Conservation (phyloP, 2,113 vertebrate genomes). For the Corydoras maculifer region DNA sequence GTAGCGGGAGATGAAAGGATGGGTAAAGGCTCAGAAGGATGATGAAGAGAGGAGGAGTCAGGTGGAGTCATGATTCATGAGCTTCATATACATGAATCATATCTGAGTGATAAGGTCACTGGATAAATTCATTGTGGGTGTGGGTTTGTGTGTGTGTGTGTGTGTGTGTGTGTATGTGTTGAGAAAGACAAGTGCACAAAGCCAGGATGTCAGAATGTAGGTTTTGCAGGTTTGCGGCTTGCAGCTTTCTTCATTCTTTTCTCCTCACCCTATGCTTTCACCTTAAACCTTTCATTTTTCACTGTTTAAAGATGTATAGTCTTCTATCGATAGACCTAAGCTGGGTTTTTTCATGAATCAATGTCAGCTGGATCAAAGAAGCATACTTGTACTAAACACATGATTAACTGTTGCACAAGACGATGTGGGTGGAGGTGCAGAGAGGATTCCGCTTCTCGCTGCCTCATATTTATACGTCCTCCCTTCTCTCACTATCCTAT, state of each 20-base stretch:
- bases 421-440: not conserved
- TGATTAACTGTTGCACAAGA: slow-evolving; percentile 16
- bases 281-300: not conserved
- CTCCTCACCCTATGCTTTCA: not conserved
- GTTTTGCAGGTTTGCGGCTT: not conserved
- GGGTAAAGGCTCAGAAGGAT: slow-evolving; percentile 1
- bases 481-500: not conserved
- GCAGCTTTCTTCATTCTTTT: slow-evolving; percentile 9
- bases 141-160: not conserved
- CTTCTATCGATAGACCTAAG: too few relatives aligned
- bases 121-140: slow-evolving; percentile 11
- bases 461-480: slow-evolving; percentile 8
- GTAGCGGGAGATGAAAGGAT: slow-evolving; percentile 7
- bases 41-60: slow-evolving; percentile 8
- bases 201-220: slow-evolving; percentile 10
- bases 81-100: slow-evolving; percentile 15
- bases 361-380: not conserved
- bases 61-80: slow-evolving; percentile 20
- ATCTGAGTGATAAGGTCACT: slow-evolving; percentile 16
- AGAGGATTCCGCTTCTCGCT: slow-evolving; percentile 4
- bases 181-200: slow-evolving; percentile 13
- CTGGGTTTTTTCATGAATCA: not conserved
- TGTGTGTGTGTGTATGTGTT: not conserved
- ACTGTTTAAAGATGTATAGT: not conserved
- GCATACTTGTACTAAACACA: slow-evolving; percentile 2